A percentile compares a stretch with the other conserved stretches of the same genome.
phyloP scores from a whole-genome alignment of 1,140 invertebrate species.

The Apis cerana region DNA sequence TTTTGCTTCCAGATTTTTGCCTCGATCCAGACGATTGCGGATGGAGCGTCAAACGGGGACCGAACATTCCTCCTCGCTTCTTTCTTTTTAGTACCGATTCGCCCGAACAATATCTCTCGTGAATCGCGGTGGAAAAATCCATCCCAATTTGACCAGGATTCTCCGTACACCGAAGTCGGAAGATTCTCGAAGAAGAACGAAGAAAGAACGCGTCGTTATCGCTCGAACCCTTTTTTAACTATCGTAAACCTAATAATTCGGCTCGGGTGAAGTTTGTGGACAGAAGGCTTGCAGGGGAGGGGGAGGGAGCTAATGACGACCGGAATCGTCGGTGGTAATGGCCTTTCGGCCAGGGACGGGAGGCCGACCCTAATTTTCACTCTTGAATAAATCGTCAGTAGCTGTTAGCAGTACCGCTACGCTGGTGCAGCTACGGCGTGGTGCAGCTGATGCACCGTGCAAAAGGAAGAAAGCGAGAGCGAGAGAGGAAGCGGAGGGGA shows the following conservation, averaged over 20 bases:
- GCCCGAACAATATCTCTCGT: too few species aligned
- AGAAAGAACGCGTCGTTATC: too few species aligned
- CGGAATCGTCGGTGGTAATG: conserved; percentile 36
- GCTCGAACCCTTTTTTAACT: too few species aligned
- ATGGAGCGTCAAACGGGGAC: too few species aligned
- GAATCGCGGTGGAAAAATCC: too few species aligned
- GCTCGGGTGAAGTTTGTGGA: conserved; percentile 6
- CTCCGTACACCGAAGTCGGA: too few species aligned
- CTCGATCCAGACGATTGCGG: too few species aligned
- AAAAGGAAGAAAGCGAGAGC: conserved; percentile 25
- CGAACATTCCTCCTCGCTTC: too few species aligned
- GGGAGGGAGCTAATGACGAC: conserved; percentile 10
- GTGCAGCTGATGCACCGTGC: conserved; percentile 43
- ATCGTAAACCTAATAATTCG: too few species aligned
- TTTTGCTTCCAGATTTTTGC: not conserved
- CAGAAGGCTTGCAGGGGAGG: conserved; percentile 7
- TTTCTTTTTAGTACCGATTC: too few species aligned
- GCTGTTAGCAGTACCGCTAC: conserved; percentile 46
- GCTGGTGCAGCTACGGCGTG: conserved; percentile 8
- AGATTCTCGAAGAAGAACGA: too few species aligned
- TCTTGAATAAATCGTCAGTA: conserved; percentile 53
- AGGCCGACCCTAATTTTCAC: conserved; percentile 47
- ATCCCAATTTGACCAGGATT: too few species aligned
- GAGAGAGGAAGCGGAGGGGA: not conserved
- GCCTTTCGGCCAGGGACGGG: conserved; percentile 15